Conservation (phyloP, 2,797 vertebrate species). For the Scleropages formosus region DNA sequence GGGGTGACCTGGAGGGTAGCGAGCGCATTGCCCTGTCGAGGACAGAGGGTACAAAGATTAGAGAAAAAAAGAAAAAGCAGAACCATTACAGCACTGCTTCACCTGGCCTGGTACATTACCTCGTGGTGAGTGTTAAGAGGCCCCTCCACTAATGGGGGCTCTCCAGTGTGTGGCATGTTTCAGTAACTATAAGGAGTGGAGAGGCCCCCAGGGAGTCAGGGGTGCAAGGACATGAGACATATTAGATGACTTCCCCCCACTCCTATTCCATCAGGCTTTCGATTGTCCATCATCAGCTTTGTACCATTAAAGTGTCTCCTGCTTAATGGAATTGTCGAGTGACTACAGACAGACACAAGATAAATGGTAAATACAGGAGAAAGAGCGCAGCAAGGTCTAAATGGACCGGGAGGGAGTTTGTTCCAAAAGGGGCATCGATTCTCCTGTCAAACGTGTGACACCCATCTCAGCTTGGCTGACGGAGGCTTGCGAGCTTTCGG, state of each 20-base stretch:
- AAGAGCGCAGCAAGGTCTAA: constrained; percentile 50
- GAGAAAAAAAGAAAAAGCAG: neutral
- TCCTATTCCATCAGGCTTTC: constrained; percentile 57
- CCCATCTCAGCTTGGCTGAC: constrained; percentile 60
- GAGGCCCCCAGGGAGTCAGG: neutral
- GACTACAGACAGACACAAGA: constrained; percentile 67
- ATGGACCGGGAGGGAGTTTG: constrained; percentile 45
- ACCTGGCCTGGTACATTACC: neutral
- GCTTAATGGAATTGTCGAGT: constrained; percentile 73
- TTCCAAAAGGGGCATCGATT: constrained; percentile 63
- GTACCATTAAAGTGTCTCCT: constrained; percentile 68
- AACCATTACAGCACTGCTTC: neutral
- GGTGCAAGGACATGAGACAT: neutral
- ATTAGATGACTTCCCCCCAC: constrained; percentile 47
- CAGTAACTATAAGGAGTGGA: neutral
- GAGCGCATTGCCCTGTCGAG: neutral
- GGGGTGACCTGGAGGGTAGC: neutral
- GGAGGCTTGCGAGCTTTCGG: constrained; percentile 55
- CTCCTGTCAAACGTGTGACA: constrained; percentile 60
- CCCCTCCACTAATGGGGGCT: neutral
- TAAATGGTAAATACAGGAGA: constrained; percentile 63
- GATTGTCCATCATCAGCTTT: constrained; percentile 68
- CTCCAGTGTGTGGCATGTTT: neutral
- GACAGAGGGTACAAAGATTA: neutral
- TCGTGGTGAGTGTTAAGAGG: neutral